These are phyloP conservation scores for Aphelenchoides fujianensis DNA, from an alignment of 1,140 invertebrate genomes.

Conservation along the genomic window DNA sequence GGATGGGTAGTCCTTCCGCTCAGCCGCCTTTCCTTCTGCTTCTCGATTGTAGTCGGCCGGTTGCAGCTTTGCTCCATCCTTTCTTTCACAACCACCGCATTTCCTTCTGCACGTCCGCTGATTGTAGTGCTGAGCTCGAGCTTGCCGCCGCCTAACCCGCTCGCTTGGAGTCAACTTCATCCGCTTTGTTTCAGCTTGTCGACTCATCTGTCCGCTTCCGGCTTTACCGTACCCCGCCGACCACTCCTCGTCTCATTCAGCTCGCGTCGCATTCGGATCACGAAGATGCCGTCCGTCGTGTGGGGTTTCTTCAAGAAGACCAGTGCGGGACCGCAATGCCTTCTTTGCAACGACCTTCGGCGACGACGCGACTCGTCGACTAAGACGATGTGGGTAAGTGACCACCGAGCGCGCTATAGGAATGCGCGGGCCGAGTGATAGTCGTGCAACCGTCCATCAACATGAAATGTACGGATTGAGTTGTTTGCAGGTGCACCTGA, in stretches of 20 bases:
- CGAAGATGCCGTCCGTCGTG: conserved; percentile 15
- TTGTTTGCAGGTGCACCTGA: conserved; percentile 11
- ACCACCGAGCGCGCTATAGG: not conserved
- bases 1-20: no score
- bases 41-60: no score
- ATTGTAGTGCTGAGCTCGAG: no score
- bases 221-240: not conserved
- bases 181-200: no score
- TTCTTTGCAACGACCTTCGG: conserved; percentile 22
- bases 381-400: conserved; percentile 20
- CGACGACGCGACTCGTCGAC: conserved; percentile 15
- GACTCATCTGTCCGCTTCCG: not conserved
- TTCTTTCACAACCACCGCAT: no score
- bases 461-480: no score
- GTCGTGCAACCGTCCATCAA: not conserved
- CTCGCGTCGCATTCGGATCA: not conserved
- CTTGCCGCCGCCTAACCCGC: no score
- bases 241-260: not conserved
- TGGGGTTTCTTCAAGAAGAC: conserved; percentile 15
- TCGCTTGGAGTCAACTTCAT: no score
- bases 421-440: no score
- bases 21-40: no score
- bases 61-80: no score
- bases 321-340: conserved; percentile 14
- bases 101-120: no score